Evolutionary conservation across 2,888 invertebrate species (phyloP), one percentile per base, ranked within the genome.

Genomic region (Drosophila mimica): DNA sequence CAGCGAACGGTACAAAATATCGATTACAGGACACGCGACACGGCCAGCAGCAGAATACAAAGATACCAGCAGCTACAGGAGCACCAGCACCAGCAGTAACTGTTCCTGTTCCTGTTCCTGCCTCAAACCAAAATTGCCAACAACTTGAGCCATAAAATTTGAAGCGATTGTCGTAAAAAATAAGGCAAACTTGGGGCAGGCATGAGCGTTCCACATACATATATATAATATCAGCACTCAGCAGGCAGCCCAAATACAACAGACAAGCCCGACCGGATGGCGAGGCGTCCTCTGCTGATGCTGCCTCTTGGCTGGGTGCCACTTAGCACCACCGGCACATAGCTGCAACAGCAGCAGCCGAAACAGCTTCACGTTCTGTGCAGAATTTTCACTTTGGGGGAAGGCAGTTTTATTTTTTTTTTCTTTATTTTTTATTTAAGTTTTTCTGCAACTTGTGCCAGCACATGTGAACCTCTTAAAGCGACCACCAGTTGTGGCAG

Each of bases 131-230:
- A 75, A 77, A 82, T 85, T 79, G 81, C 75, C 74, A 83, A 70
- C 83, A 88, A 78, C 80, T 80, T 76, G 54, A 81, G 79, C 76
- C 82, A 88, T 89, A 83, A 89, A 87, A 85, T 79, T 89, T 80
- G 74, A 88, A 88, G 74, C 83, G 83, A 75, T 82, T 73, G 79
- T 80, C 74, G 74, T 86, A 77, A 81, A 82, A 79, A 73, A 51
- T 56, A 68, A 61, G 68, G 30, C n/a, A 63, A 74, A 70, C 58
- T 68, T 70, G 65, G 54, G 58, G 9, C 66, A 57, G 73, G 76
- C 69, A 52, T 36, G 51, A 40, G n/a, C 46, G n/a, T 48, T 33
- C 53, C 52, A 48, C 58, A 66, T 60, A 25, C 25, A 25, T 25
- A 25, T 25, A 25, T 2, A 70, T 57, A 72, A 74, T 67, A 75